Conservation (phyloP, 37 sponge, comb jelly and placozoan species). For the Spongilla lacustris region DNA sequence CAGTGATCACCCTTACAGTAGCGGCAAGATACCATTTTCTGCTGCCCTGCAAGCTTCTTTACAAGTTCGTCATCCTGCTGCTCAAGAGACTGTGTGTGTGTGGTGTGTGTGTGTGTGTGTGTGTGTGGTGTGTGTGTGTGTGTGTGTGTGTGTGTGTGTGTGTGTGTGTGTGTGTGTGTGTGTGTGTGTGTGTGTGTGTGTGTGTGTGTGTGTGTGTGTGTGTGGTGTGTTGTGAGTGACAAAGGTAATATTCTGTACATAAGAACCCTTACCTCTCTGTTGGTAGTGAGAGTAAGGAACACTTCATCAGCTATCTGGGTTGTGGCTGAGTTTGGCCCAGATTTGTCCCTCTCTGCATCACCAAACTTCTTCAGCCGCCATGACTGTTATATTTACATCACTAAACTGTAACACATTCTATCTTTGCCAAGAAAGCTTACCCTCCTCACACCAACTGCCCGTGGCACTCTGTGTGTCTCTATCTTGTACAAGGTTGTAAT, state of each 20-base stretch:
- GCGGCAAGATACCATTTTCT: constrained; percentile 90
- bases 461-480: constrained; percentile 66
- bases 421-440: background rate
- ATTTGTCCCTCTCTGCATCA: constrained; percentile 38
- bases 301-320: constrained; percentile 90
- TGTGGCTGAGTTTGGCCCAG: constrained; percentile 77
- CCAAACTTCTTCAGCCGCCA: constrained; percentile 91
- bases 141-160: too few relatives aligned
- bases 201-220: too few relatives aligned
- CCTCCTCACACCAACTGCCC: constrained; percentile 62
- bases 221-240: background rate
- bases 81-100: constrained; percentile 73
- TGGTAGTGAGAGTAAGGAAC: constrained; percentile 86
- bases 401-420: background rate
- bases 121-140: constrained; percentile 18
- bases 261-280: constrained; percentile 56
- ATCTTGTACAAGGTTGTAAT: constrained; percentile 68
- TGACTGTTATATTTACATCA: constrained; percentile 9
- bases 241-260: too few relatives aligned
- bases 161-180: too few relatives aligned
- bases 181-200: too few relatives aligned
- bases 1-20: constrained; percentile 95
- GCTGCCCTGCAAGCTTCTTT: constrained; percentile 65
- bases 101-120: background rate
- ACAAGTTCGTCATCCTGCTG: constrained; percentile 78